Percentiles rank a stretch among this genome's conserved stretches.
phyloP scores from a whole-genome alignment of 2,113 vertebrate species.

The Ailurus styani region DNA sequence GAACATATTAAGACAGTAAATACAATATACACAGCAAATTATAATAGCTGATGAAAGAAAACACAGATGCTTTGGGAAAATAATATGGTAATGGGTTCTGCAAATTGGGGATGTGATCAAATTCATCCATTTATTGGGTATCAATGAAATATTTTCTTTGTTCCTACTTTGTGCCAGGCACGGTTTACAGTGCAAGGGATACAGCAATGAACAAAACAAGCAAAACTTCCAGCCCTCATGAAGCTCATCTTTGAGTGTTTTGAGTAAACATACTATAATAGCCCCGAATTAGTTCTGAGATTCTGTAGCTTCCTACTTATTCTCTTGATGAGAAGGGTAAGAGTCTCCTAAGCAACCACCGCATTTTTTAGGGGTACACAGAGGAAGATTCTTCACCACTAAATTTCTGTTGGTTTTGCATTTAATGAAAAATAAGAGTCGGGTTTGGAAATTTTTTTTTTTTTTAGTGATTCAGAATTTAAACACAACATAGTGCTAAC shows the following conservation, averaged over 20 bases:
- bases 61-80: background rate
- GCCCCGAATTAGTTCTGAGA: background rate
- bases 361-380: background rate
- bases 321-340: background rate
- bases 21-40: background rate
- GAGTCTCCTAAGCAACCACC: background rate
- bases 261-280: background rate
- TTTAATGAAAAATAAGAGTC: conserved; percentile 16
- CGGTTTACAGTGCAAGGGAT: background rate
- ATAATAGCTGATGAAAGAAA: background rate
- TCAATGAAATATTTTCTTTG: background rate
- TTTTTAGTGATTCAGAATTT: conserved; percentile 21
- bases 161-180: background rate
- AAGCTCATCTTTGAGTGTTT: background rate
- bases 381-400: background rate
- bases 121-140: background rate
- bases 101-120: background rate
- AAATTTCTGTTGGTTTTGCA: background rate
- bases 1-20: background rate
- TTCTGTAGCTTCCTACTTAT: background rate
- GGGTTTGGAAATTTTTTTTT: background rate
- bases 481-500: conserved; percentile 12
- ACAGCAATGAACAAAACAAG: background rate
- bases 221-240: background rate
- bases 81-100: background rate